Conservation (phyloP, 1,140 invertebrate species). For the Trissolcus basalis region DNA sequence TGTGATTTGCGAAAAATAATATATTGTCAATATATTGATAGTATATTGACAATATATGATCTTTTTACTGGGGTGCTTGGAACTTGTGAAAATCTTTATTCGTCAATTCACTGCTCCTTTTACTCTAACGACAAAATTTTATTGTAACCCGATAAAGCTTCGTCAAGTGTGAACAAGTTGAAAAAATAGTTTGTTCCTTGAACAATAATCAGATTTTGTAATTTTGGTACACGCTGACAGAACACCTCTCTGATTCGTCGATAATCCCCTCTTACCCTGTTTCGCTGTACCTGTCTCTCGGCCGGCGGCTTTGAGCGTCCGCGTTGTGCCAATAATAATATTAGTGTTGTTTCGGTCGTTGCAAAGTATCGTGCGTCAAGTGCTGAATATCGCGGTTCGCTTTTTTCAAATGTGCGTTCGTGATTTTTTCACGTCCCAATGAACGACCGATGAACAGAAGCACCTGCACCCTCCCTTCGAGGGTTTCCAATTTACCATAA, state of each 20-base stretch:
- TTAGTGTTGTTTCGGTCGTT: conserved; percentile 54
- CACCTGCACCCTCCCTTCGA: conserved; percentile 23
- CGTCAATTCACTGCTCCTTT: no score
- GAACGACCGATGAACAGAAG: conserved; percentile 29
- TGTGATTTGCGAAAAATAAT: no score
- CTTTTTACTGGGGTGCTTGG: no score
- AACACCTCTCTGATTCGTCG: conserved; percentile 40
- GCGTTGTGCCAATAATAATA: conserved; percentile 29
- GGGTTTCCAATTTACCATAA: conserved; percentile 29
- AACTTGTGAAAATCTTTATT: no score
- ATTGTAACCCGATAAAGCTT: no score
- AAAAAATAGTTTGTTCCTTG: no score
- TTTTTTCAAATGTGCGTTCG: conserved; percentile 37
- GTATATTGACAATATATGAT: no score
- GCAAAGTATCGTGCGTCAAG: conserved; percentile 25
- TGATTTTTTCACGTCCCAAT: conserved; percentile 14
- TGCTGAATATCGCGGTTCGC: conserved; percentile 2
- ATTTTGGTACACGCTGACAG: conserved; percentile 1
- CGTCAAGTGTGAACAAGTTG: no score
- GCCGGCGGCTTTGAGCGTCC: conserved; percentile 30
- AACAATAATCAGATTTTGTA: no score
- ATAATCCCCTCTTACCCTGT: conserved; percentile 55
- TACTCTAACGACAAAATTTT: no score
- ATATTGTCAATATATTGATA: no score
- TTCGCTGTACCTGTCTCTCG: conserved; percentile 47